Evolutionary conservation across 2,888 invertebrate species (phyloP).

Genomic region (Lysandra coridon): DNA sequence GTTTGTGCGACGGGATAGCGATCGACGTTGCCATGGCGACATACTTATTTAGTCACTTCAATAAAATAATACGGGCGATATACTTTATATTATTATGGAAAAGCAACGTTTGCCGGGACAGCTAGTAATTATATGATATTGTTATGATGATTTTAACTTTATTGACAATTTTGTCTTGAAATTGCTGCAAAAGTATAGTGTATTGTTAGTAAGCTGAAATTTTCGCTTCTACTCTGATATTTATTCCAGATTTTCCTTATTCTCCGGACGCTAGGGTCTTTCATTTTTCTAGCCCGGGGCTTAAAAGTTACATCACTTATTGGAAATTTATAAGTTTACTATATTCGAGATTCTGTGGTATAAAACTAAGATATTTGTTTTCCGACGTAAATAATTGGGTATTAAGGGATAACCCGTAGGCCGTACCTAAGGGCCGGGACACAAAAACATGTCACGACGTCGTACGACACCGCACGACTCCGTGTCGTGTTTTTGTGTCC

Average conservation of each 20-base stretch:
- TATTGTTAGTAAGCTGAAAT: background rate
- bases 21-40: too few species aligned
- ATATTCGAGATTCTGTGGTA: background rate
- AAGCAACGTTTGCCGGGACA: too few species aligned
- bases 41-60: too few species aligned
- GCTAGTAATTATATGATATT: background rate
- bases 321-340: background rate
- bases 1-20: too few species aligned
- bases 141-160: background rate
- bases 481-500: too few species aligned
- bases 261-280: background rate
- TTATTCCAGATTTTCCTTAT: background rate
- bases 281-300: conserved; percentile 19
- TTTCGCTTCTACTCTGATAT: background rate
- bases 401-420: too few species aligned
- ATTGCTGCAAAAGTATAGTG: background rate
- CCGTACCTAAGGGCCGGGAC: too few species aligned
- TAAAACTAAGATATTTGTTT: background rate
- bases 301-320: conserved; percentile 14
- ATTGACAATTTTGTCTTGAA: too few species aligned
- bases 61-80: too few species aligned
- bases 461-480: too few species aligned
- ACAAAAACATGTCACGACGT: too few species aligned
- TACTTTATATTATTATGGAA: too few species aligned
- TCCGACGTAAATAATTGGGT: background rate